These are phyloP conservation scores for Bujurquina vittata DNA, from an alignment of 2,113 vertebrate species.

Conservation along the genomic window DNA sequence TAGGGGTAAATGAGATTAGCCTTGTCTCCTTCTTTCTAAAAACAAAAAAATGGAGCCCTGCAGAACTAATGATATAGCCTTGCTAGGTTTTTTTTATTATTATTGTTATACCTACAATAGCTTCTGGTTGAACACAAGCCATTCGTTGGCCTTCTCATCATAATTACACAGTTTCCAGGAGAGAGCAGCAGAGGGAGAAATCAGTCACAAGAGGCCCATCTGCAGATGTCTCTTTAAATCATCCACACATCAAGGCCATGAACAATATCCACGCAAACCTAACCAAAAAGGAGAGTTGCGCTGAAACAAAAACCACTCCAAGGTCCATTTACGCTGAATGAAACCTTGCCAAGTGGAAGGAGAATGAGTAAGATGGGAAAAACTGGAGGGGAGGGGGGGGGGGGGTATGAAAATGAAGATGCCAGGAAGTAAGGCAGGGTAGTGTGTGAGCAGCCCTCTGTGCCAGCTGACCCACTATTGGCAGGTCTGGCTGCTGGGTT, in stretches of 20 bases:
- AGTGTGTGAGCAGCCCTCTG: slow-evolving; percentile 29
- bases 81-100: slow-evolving; percentile 29
- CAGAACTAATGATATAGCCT: slow-evolving; percentile 35
- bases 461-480: slow-evolving; percentile 69
- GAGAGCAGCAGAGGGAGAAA: slow-evolving; percentile 28
- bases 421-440: slow-evolving; percentile 42
- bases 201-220: slow-evolving; percentile 45
- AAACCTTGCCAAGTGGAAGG: slow-evolving; percentile 40
- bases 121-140: slow-evolving; percentile 25
- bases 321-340: slow-evolving; percentile 14
- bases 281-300: not conserved
- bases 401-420: slow-evolving; percentile 22
- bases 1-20: slow-evolving; percentile 57
- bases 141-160: slow-evolving; percentile 38
- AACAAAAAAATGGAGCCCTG: slow-evolving; percentile 19
- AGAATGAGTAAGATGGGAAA: slow-evolving; percentile 24
- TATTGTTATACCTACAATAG: slow-evolving; percentile 50
- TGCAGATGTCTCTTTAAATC: slow-evolving; percentile 26
- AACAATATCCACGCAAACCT: not conserved
- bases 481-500: slow-evolving; percentile 51
- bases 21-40: slow-evolving; percentile 21
- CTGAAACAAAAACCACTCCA: slow-evolving; percentile 12
- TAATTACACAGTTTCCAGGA: slow-evolving; percentile 19
- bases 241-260: slow-evolving; percentile 8
- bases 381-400: not conserved